Base-by-base conservation (phyloP, 1,140 invertebrate species). In the Zelostemma sp. region DNA sequence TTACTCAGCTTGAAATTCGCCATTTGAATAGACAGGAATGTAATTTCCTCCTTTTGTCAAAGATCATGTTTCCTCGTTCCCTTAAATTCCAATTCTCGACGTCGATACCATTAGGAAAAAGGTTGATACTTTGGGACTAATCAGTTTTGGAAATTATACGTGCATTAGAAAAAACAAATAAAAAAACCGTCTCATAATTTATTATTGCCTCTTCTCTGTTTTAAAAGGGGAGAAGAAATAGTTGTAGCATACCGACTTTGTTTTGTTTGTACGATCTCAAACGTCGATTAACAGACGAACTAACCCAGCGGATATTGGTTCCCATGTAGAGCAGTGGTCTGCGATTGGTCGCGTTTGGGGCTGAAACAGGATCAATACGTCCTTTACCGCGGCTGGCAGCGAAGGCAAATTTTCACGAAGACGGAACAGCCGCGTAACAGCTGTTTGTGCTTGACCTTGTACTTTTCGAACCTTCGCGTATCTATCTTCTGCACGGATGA, bases 321-420 rank as follows among this genome's bases (percentile, higher is more conserved):
- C 71, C 63, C 64, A 58, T 56, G 69, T 55, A 54, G 51, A 69
- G 67, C 43, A 28, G 28, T n/a, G 19, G 65, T 49, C 62, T 48
- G 62, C 68, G 71, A 76, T 78, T 77, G 76, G 76, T 62, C 68
- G 75, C 50, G 67, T 71, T 68, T 58, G 62, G 55, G 65, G 61
- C 65, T 54, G 74, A 69, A 74, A 71, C 67, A 68, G 65, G 77
- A 80, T 80, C 78, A 74, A 80, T 80, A 80, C 76, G 49, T 63
- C 54, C 49, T 55, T 46, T 46, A 17, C 43, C 21, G 43, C 6
- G 17, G 18, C 17, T 8, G 9, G 43, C 3, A n/a, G 14, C 41
- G 43, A 46, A 63, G 45, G 66, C 66, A 68, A 63, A 68, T 68
- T 68, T 68, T 55, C 54, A 68, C 49, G 48, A 59, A 68, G 59